Base-by-base conservation (phyloP, 1,140 invertebrate species). In the Drosophila ambigua region DNA sequence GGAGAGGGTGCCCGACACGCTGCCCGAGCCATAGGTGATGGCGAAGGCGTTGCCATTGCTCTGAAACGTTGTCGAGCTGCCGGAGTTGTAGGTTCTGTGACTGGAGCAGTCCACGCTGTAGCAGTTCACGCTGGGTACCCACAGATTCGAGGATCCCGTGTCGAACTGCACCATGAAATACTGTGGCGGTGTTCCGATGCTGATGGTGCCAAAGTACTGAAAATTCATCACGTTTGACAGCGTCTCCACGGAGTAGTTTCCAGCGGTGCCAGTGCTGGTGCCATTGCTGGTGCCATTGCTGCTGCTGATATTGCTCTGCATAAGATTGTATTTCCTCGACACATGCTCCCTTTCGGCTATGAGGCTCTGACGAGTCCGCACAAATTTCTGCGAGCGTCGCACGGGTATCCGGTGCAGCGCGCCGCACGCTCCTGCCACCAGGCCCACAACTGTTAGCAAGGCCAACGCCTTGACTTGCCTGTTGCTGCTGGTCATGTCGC, bases 111-210 rank as follows among this genome's bases (percentile, higher is more conserved):
- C 98, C 11, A 95, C 95, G 72, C 95, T 93, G 94, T 5, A 1
- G 89, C 98, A 99, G 81, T 97, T 95, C 92, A 98, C 98, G 0
- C 98, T 99, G 16, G 99, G 98, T 54, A 99, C 95, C 99, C 99
- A 99, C 28, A 99, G 93, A 92, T 99, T 99, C 13, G 98, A 98
- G 5, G 98, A 99, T 46, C 99, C 99, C 8, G 98, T 98, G 92
- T 99, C 99, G 93, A 99, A 99, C 46, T 99, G 95, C 49, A 99
- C 98, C 79, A 95, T 96, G 92, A 99, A 99, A 0, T 93, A 93
- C 93, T 99, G 99, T 15, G 96, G 94, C 13, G 99, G 99, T 50
- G 95, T 96, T 52, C 99, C 99, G 92, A 99, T 98, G 0, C 93
- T 93, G 73, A 99, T 99, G 2, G 93, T 94, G 9, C 99, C 99